Conservation (phyloP, 2,113 vertebrate species). For the Coregonus clupeaformis region DNA sequence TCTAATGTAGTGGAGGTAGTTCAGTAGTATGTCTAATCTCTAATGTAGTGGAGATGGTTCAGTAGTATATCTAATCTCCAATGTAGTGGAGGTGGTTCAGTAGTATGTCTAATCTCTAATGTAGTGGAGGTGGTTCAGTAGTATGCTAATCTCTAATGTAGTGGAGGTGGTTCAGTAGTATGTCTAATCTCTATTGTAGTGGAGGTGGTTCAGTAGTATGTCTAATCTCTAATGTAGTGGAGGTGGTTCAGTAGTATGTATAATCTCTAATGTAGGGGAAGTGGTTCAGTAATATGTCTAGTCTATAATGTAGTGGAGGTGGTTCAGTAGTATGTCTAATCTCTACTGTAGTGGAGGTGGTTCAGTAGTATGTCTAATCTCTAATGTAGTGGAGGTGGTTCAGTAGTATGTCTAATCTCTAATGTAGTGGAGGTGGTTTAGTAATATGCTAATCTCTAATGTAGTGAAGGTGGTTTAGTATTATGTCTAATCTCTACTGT, state of each 20-base stretch:
- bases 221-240: no score
- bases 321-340: slow-evolving; percentile 38
- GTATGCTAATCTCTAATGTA: no score
- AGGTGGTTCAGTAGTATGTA: slow-evolving; percentile 37
- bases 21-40: not conserved
- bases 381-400: slow-evolving; percentile 35
- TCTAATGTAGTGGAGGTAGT: slow-evolving; percentile 26
- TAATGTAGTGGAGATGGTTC: slow-evolving; percentile 47
- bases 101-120: no score
- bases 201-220: slow-evolving; percentile 37
- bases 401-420: no score
- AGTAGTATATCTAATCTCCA: no score
- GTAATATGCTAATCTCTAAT: no score
- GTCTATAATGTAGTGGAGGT: no score
- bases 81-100: slow-evolving; percentile 36
- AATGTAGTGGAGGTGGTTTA: slow-evolving; percentile 35
- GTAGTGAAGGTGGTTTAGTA: slow-evolving; percentile 33
- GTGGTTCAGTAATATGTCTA: slow-evolving; percentile 35
- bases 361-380: slow-evolving; percentile 12
- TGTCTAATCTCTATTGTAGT: no score
- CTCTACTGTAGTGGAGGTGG: slow-evolving; percentile 22
- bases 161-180: slow-evolving; percentile 35
- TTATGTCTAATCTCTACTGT: no score
- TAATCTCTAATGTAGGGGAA: no score
- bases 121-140: slow-evolving; percentile 35